Evolutionary conservation across 2,888 invertebrate species (phyloP), one percentile per base, ranked within the genome.

Genomic region (Acrobasis suavella): DNA sequence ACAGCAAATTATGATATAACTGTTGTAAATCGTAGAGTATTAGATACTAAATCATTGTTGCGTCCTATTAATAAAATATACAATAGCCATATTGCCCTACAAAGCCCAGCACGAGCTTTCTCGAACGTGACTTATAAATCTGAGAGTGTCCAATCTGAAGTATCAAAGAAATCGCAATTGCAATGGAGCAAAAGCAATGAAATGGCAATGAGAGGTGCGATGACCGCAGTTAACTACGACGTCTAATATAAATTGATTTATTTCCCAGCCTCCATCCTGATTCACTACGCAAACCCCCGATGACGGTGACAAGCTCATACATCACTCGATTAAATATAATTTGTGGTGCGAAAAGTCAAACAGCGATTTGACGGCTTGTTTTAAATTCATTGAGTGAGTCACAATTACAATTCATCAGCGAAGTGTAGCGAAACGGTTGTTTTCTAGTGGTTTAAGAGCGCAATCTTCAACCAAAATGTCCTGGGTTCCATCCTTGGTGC

Each of bases 71-170:
- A 56, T 56, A 56, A 56, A 16, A 38, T 55, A 56, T 56, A 56
- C 42, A 42, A 56, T 46, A 17, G 17, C 56, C 17, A 42, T 56
- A 56, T 56, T 56, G 56, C 56, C 56, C 56, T 56, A 56, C 42
- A 75, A 74, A 78, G 74, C 70, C 72, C 70, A 71, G 65, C 81
- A 80, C 79, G 77, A 82, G 73, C 82, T 82, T 80, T 80, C 78
- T 78, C 78, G 72, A 81, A 76, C 83, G 82, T 85, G 83, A 83
- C 79, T 83, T 81, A 81, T 83, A 82, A 84, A 86, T 86, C 81
- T 72, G 63, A 62, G 72, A 77, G 76, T 73, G 71, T 72, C 76
- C 72, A 71, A 63, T 70, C 67, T 67, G 65, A 42, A 69, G 64
- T 68, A 72, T 67, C 65, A 67, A 68, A 65, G 65, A 68, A 70